Conservation (phyloP, 35 echinoderm and acorn worm genomes). For the Ophioderma brevispina region DNA sequence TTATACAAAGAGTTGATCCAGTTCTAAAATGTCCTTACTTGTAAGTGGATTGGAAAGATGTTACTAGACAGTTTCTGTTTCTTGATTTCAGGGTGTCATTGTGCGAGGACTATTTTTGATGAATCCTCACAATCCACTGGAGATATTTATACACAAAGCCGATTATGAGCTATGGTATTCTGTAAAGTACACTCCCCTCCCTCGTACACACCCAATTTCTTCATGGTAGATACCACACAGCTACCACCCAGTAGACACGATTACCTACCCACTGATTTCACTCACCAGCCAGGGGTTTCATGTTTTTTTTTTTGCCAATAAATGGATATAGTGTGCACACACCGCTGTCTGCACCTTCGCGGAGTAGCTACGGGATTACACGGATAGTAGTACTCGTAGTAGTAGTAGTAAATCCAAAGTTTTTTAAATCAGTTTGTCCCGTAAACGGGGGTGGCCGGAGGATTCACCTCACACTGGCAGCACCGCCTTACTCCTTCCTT, state of each 20-base stretch:
- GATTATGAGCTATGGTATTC: slow-evolving; percentile 11
- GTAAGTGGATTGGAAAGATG: no score
- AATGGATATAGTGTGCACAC: neutral
- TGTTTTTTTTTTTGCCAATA: neutral
- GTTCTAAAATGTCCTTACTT: no score
- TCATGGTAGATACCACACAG: no score
- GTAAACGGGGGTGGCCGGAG: no score
- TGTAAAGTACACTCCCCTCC: slow-evolving; percentile 36
- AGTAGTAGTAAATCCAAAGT: no score
- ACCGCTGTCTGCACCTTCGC: neutral
- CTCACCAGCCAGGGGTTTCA: neutral
- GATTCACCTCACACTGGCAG: no score
- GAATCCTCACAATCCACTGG: slow-evolving; percentile 59
- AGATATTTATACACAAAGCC: slow-evolving; percentile 28
- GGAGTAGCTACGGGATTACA: no score
- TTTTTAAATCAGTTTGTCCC: no score
- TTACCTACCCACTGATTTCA: neutral
- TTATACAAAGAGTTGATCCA: no score
- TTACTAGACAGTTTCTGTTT: slow-evolving; percentile 4
- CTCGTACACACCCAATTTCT: slow-evolving; percentile 17
- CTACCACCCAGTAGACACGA: no score
- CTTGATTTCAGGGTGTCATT: slow-evolving; percentile 27
- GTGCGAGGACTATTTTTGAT: slow-evolving; percentile 49
- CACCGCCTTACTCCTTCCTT: no score
- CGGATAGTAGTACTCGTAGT: no score